A percentile compares a stretch with the other conserved stretches of the same genome.
phyloP scores from a whole-genome alignment of 2,797 vertebrate species.

The Sebastes hubbsi region DNA sequence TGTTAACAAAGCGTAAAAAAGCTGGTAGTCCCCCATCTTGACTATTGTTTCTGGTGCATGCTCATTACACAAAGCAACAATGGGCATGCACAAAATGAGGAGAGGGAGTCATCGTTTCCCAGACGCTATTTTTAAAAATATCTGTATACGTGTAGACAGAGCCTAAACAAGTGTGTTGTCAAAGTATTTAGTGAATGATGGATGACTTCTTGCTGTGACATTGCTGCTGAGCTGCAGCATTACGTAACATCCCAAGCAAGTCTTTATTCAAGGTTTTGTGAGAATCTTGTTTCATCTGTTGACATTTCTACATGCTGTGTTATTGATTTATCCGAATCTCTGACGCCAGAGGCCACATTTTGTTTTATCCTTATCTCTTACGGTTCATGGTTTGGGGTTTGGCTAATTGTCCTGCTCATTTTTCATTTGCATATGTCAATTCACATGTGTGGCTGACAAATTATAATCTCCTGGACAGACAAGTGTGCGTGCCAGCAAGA shows the following conservation, averaged over 20 bases:
- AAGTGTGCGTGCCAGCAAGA: conserved; percentile 23
- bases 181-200: conserved; percentile 3
- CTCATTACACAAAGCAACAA: too few relatives aligned
- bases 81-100: too few relatives aligned
- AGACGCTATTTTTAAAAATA: neutral
- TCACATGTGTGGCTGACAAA: conserved; percentile 33
- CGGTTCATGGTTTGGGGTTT: conserved; percentile 40
- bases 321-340: conserved; percentile 20
- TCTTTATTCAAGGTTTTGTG: conserved; percentile 17
- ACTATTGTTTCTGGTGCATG: too few relatives aligned
- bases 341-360: conserved; percentile 27
- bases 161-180: neutral
- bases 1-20: too few relatives aligned
- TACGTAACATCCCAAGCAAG: neutral
- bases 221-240: conserved; percentile 2
- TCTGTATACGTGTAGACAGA: too few relatives aligned
- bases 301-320: conserved; percentile 24
- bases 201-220: conserved; percentile 7
- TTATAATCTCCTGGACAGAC: conserved; percentile 31
- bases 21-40: too few relatives aligned
- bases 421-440: conserved; percentile 51
- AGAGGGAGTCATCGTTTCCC: too few relatives aligned
- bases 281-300: conserved; percentile 17
- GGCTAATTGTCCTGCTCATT: conserved; percentile 43
- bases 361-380: conserved; percentile 25